These are phyloP conservation scores for Piaya cayana DNA, from an alignment of 2,113 vertebrate genomes.

Conservation along the genomic window DNA sequence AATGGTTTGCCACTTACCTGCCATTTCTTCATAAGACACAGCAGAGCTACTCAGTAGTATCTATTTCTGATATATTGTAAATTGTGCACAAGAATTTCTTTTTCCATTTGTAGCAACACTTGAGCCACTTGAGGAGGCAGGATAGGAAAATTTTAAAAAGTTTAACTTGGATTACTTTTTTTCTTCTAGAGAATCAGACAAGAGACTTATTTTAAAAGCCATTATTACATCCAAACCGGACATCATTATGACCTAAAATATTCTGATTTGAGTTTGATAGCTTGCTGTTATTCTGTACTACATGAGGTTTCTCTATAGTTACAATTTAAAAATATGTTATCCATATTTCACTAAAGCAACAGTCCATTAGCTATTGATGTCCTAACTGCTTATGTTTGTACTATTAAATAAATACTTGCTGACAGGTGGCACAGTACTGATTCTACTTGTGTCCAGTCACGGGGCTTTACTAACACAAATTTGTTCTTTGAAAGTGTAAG, in stretches of 20 bases:
- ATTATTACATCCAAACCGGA: background rate
- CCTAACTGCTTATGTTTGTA: background rate
- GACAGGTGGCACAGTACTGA: background rate
- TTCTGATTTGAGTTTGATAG: background rate
- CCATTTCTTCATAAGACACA: background rate
- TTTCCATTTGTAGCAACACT: background rate
- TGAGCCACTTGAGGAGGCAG: background rate
- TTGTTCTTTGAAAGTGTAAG: conserved; percentile 1
- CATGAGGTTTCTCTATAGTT: background rate
- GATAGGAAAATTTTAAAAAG: background rate
- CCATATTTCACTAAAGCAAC: background rate
- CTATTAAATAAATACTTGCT: background rate
- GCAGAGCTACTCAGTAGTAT: background rate
- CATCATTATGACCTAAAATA: background rate
- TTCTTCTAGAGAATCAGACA: background rate
- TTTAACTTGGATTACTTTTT: background rate
- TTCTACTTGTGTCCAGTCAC: background rate
- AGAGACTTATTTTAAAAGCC: background rate
- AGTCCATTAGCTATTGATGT: background rate
- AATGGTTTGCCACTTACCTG: background rate
- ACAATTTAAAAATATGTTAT: background rate
- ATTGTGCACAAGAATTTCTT: rapidly evolving
- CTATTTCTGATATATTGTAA: background rate
- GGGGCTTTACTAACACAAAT: background rate
- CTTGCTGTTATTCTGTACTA: background rate